Percentiles rank a stretch among this genome's conserved stretches.
Conservation (phyloP, 2,797 vertebrate species). For the Florisuga fusca region DNA sequence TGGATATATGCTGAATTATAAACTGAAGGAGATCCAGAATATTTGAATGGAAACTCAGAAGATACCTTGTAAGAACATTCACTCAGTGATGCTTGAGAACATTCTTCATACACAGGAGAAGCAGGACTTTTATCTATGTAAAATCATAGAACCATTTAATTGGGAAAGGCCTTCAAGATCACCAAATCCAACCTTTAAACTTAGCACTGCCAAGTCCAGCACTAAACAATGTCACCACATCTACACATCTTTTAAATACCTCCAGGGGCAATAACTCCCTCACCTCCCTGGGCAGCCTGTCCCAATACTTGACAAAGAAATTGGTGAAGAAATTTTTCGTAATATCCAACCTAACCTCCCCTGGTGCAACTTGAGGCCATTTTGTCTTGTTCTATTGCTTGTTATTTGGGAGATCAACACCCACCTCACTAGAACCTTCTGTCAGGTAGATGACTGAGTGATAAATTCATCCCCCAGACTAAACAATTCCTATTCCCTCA, state of each 20-base stretch:
- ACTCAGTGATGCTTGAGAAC: neutral
- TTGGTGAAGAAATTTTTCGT: neutral
- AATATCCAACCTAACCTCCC: neutral
- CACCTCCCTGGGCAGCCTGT: neutral
- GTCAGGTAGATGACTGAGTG: neutral
- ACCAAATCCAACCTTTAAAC: neutral
- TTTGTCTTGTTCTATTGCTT: neutral
- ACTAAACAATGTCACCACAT: neutral
- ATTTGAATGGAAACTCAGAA: neutral
- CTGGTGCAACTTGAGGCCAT: neutral
- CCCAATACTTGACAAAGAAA: neutral
- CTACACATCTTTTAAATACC: fast-evolving
- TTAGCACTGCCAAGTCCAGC: neutral
- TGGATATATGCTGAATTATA: neutral
- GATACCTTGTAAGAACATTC: neutral
- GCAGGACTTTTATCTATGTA: neutral
- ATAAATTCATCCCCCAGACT: neutral
- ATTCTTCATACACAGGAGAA: neutral
- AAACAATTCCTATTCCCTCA: neutral
- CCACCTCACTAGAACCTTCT: neutral
- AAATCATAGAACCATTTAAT: neutral
- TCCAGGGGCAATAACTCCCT: neutral
- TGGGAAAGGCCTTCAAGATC: neutral
- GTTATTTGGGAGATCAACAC: neutral
- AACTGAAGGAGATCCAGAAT: neutral